Evolutionary conservation across 2,113 vertebrate species (phyloP), one percentile per base, ranked within the genome.

Genomic region (Aphyosemion australe): DNA sequence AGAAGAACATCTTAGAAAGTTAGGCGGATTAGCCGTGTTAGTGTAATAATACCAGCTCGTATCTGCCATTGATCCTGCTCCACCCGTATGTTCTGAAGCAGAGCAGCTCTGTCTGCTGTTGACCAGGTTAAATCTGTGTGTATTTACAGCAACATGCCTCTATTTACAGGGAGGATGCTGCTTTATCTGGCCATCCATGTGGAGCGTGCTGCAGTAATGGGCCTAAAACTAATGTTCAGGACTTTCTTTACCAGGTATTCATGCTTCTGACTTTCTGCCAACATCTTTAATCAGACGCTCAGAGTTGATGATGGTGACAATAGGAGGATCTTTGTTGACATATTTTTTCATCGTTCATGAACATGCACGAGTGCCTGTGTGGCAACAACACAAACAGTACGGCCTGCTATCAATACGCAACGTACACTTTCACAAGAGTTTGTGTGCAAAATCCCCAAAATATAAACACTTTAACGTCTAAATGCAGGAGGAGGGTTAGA

Each of bases 1-100:
- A 70, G 72, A 66, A 75, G 78, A 79, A 78, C 80, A 76, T 85
- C 82, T 85, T 87, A 85, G 81, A 87, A 88, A 87, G 86, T 87
- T 72, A 79, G 76, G 8, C 69, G 60, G 82, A 85, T 89, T 87
- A 87, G 79, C 69, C 13, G 45, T 5, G 81, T 85, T 78, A 86
- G 73, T 20, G 61, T 79, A 72, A 78, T 89, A 88, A 89, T 85
- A 68, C 84, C 64, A 82, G 74, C 82, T 69, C 72, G 70, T 86
- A 80, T 87, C 76, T 84, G 72, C 73, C 77, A 82, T 67, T 88
- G 84, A 89, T 89, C 84, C 83, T 84, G 61, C 74, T 76, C 74
- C 52, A 65, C 49, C 61, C 84, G 79, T 86, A 76, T 85, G 83
- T 69, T 86, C 85, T 31, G 55, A 64, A 66, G 72, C 52, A 39